Base-by-base conservation (phyloP, 2,888 invertebrate species). In the Andrena minutula region DNA sequence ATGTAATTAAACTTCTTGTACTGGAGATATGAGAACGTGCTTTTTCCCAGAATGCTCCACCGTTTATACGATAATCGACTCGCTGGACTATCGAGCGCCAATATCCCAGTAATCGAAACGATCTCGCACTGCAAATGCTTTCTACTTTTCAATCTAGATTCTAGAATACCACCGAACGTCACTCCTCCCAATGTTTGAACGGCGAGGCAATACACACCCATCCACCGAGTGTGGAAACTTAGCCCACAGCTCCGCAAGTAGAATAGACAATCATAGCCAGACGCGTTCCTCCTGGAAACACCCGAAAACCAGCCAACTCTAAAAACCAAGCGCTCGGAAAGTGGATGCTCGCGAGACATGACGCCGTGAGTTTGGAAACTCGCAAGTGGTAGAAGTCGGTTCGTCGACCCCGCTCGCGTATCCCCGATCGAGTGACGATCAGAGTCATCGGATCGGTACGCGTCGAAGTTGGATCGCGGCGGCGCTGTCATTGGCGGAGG, bases 401-500 rank as follows among this genome's bases (percentile, higher is more conserved):
- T 51, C 10, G 30, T 51, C 65, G 65, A 56, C 32, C 64, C 41
- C 35, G 12, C 63, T 12, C 23, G 12, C 8, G 10, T 41, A 16
- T 41, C 41, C 63, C 20, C 12, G n/a, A 10, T 65, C 26, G 56
- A 68, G 26, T n/a, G 2, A 16, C 28, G 66, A 66, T 70, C 35
- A 12, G 28, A 28, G 71, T 53, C 53, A 53, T 23, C 23, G 23
- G 26, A 41, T 53, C 64, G 81, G 64, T 51, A 75, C 69, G 49
- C 82, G 76, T 72, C 69, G 28, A 74, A 68, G 74, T 80, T 85
- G 63, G 41, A 79, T 82, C 81, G 66, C 60, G 41, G 75, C 75
- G 77, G 64, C 66, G 72, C 82, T 87, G 89, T 89, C 90, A 85
- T 86, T 87, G 88, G 82, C 79, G 84, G 88, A 63, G 82, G 80